Evolutionary conservation across 2,113 vertebrate genomes (phyloP), one percentile per base, ranked within the genome.

Genomic region (Amazona vittata): DNA sequence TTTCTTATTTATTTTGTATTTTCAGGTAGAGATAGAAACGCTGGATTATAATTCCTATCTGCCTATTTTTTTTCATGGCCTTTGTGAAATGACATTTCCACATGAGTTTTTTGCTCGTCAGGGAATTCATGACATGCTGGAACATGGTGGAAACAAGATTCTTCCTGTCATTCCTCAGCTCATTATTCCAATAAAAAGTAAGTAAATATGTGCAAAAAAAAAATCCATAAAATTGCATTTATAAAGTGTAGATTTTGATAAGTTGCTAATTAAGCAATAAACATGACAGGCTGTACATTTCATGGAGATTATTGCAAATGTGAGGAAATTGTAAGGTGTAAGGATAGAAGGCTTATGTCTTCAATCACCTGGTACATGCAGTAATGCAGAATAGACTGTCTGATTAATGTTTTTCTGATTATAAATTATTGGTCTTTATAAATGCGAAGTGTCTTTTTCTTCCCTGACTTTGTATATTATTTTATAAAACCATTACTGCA

Each of bases 171-270:
- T 99, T 90, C 99, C 99, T 52, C 98, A 99, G 96, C 99, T 99
- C 96, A 99, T 99, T 97, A 98, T 99, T 74, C 99, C 99, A 86
- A 99, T 99, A 96, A 99, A 98, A 98, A 99, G 99, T 99, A 97
- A 98, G 99, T 98, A 85, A 85, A 77, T 14, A 12, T 71, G 49
- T 87, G 62, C 67, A 12, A 44, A 59, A 12, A 47, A 59, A 29
- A 82, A 57, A 37, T 15, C n/a, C 9, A 20, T 76, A 28, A 81
- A 74, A 29, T 57, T 94, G 31, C 49, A 78, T 62, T 86, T 89
- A 49, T 43, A 43, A 13, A 6, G 26, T n/a, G 4, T 44, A 49
- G 11, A 70, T 62, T 92, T 81, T 92, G 68, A 88, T 75, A 96
- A 83, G 77, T 46, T 81, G 53, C 73, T 97, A 93, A 94, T 96